These are phyloP conservation scores for Monomorium pharaonis DNA, from an alignment of 1,140 invertebrate species.

Conservation along the genomic window DNA sequence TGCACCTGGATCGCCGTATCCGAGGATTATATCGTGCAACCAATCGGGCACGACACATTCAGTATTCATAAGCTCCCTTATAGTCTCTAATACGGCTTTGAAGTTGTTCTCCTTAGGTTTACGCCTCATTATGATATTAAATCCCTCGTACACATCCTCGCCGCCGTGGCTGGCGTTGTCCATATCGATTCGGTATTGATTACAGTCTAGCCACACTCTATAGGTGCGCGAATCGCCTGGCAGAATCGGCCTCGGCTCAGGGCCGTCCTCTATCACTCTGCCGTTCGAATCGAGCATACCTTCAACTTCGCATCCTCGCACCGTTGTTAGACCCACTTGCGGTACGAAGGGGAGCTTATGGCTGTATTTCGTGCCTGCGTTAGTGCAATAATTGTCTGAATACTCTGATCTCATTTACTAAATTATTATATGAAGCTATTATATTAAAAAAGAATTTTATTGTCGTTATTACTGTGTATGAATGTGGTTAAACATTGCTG, in stretches of 20 bases:
- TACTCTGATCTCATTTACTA: not conserved
- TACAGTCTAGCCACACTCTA: conserved; percentile 97
- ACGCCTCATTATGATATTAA: conserved; percentile 98
- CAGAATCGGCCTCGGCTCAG: conserved; percentile 94
- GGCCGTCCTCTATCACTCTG: conserved; percentile 98
- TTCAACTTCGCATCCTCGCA: conserved; percentile 99
- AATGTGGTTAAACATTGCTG: not conserved
- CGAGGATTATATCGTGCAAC: conserved; percentile 98
- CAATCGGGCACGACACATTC: conserved; percentile 99
- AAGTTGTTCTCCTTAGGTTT: conserved; percentile 99
- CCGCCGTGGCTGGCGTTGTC: conserved; percentile 91
- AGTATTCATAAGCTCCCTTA: conserved; percentile 99
- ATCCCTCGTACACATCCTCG: conserved; percentile 97
- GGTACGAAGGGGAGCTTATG: conserved; percentile 93
- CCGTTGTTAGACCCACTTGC: conserved; percentile 95
- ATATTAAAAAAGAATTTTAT: not conserved
- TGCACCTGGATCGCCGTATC: conserved; percentile 98
- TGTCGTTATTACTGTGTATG: not conserved
- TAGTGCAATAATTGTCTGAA: not conserved
- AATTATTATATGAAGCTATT: not conserved
- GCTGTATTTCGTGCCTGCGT: conserved; percentile 91
- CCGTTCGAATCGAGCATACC: conserved; percentile 99
- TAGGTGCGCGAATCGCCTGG: conserved; percentile 96
- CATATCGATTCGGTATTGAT: conserved; percentile 98
- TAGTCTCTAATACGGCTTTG: conserved; percentile 99